Evolutionary conservation across 2,888 invertebrate genomes (phyloP).

Genomic region (Orthosia cruda): DNA sequence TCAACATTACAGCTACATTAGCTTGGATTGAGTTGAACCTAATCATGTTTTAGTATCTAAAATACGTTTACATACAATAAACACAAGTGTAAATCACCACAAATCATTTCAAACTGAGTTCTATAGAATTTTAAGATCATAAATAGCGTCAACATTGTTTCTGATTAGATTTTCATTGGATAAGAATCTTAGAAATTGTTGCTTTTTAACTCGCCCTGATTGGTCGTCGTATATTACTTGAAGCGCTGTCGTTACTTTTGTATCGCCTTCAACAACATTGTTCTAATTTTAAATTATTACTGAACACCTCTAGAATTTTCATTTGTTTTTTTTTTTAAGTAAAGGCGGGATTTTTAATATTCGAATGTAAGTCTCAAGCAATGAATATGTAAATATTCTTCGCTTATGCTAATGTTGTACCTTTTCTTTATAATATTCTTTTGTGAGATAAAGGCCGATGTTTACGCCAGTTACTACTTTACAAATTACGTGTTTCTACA

Average conservation of each 20-base stretch:
- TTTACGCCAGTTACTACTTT: conserved; percentile 8
- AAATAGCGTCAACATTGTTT: background rate
- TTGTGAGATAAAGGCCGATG: conserved; percentile 14
- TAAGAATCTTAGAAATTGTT: conserved; percentile 3
- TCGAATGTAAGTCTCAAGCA: conserved; percentile 13
- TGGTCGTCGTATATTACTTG: conserved; percentile 14
- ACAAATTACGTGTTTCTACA: conserved; percentile 19
- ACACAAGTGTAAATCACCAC: background rate
- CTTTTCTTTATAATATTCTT: conserved; percentile 40
- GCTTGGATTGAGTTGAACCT: background rate
- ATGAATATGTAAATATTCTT: conserved; percentile 18
- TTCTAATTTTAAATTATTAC: conserved; percentile 10
- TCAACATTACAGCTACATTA: background rate
- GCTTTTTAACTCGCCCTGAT: conserved; percentile 33
- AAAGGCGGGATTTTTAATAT: conserved; percentile 10
- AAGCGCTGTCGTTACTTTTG: conserved; percentile 2
- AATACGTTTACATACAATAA: background rate
- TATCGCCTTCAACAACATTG: background rate
- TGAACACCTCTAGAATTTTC: background rate
- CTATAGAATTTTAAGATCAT: background rate
- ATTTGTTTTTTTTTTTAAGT: background rate
- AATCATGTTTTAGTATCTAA: background rate
- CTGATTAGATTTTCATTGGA: conserved; percentile 14
- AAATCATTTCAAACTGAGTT: background rate
- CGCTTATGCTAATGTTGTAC: conserved; percentile 25